Base-by-base conservation (phyloP, 2,888 invertebrate genomes). In the Sinohyriopsis cumingii region DNA sequence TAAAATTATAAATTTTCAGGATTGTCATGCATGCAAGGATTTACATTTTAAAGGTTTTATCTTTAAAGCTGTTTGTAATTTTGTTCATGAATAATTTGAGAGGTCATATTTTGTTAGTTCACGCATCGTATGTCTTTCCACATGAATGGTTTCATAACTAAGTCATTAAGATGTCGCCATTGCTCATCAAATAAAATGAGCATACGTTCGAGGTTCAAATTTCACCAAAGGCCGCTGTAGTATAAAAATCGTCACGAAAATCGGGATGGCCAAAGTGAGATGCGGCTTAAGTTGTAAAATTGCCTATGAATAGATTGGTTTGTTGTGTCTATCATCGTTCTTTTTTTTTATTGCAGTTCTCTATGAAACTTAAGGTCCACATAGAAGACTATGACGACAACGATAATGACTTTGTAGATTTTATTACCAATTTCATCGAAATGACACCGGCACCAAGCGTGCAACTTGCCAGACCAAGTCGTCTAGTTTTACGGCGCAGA, bases 341-440 rank as follows among this genome's bases (percentile, higher is more conserved):
- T 7, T 22, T 7, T 22, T 33, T 20, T 18, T 12, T 24, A 33
- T 73, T 62, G 24, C 72, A 84, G 83, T 79, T 78, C 4, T 64
- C 73, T 4, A 67, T 82, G 55, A 80, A 74, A 66, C 25, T 85
- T 57, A 84, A 84, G 63, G 75, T 85, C 6, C 76, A 79, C 12
- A 73, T 85, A 0, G 79, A 78, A 68, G 85, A 85, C 71, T 73
- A 79, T 63, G 84, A 82, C 33, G 78, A 77, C 57, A 80, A 80
- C 59, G 56, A 55, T 28, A 75, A 84, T 56, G 85, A 85, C 68
- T 77, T 77, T 62, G 84, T 85, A 9, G 84, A 82, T 63, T 77
- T 68, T 33, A 65, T 84, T 22, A 64, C 72, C 5, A 71, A 75
- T 19, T 57, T 64, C 20, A 59, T 82, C 28, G 28, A 28, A 7